These are phyloP conservation scores for Dasyurus viverrinus DNA, from an alignment of 2,113 vertebrate genomes.

Conservation along the genomic window DNA sequence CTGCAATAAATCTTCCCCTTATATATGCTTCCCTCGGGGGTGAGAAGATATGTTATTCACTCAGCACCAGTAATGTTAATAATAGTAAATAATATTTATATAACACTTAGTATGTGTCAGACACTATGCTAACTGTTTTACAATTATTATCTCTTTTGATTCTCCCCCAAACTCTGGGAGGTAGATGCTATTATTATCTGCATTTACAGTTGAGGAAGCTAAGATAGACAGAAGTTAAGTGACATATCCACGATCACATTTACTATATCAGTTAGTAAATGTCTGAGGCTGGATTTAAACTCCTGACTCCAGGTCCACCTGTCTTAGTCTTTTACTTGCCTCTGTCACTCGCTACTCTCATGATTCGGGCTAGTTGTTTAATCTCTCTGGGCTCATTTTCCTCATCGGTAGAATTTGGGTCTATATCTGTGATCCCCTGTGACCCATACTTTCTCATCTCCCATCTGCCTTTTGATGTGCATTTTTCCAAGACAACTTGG, in stretches of 20 bases:
- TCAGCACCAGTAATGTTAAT: neutral
- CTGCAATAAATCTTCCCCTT: neutral
- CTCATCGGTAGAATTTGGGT: neutral
- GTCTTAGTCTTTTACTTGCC: neutral
- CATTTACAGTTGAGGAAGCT: neutral
- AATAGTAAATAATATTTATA: neutral
- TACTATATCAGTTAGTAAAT: neutral
- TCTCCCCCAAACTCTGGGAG: neutral
- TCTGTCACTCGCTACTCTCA: neutral
- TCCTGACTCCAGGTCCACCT: neutral
- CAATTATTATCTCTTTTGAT: no score
- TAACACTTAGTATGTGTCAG: neutral
- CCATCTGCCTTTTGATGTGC: neutral
- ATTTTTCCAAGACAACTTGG: neutral
- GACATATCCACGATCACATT: neutral
- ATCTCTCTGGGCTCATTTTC: neutral
- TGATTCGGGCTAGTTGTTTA: neutral
- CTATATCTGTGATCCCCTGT: neutral
- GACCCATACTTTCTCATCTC: neutral
- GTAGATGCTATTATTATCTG: neutral
- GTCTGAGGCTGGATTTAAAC: neutral
- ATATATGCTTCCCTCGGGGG: neutral
- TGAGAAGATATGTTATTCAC: neutral
- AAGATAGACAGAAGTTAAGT: neutral
- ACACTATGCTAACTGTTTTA: neutral